A percentile compares a stretch with the other conserved stretches of the same genome.
These are phyloP conservation scores for Carapus acus DNA, from an alignment of 2,797 vertebrate genomes.

Conservation along the genomic window DNA sequence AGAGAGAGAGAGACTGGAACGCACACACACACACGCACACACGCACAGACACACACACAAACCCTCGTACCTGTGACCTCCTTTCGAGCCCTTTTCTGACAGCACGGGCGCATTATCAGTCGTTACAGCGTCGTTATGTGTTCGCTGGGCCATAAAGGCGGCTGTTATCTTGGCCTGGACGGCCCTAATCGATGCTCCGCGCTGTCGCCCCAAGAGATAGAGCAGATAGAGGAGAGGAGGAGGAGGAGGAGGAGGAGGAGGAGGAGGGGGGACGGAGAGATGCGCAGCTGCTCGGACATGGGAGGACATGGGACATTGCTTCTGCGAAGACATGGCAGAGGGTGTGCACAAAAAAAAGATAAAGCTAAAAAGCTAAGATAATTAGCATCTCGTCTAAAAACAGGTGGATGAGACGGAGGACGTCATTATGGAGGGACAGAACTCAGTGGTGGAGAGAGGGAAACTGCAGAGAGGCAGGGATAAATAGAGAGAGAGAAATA, in stretches of 20 bases:
- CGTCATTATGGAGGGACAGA: too few species aligned
- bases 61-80: constrained; percentile 61
- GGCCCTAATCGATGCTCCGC: constrained; percentile 52
- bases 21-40: constrained; percentile 17
- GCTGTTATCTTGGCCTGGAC: constrained; percentile 49
- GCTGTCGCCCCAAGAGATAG: constrained; percentile 51
- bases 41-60: constrained; percentile 48
- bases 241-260: too few species aligned
- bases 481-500: too few species aligned
- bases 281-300: constrained; percentile 18
- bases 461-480: too few species aligned
- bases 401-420: too few species aligned
- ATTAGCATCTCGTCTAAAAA: too few species aligned
- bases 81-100: constrained; percentile 52
- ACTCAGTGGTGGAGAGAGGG: too few species aligned
- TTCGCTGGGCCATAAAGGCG: constrained; percentile 54
- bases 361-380: too few species aligned
- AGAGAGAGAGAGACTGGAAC: too few species aligned
- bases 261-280: constrained; percentile 15
- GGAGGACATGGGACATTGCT: constrained; percentile 19
- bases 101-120: constrained; percentile 53
- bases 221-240: constrained; percentile 34
- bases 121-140: constrained; percentile 65
- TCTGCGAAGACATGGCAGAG: too few species aligned
- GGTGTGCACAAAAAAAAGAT: too few species aligned